Evolutionary conservation across 2,797 vertebrate species (phyloP).

Genomic region (Merluccius polli): DNA sequence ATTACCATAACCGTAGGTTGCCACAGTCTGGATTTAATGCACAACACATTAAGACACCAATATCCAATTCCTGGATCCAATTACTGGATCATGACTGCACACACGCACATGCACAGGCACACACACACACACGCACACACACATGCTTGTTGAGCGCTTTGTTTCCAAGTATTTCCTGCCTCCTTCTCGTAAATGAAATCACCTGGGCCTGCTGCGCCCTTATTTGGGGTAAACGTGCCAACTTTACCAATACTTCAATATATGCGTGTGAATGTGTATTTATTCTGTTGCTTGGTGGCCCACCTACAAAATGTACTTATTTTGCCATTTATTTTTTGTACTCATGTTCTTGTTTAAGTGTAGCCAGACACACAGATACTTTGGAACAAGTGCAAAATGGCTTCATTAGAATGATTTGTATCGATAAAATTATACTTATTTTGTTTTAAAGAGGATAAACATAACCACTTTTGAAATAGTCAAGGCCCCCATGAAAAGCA

Average conservation of each 20-base stretch:
- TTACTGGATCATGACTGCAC: background rate
- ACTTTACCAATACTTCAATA: background rate
- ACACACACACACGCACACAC: background rate
- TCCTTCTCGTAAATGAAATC: background rate
- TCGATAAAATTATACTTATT: background rate
- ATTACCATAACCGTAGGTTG: background rate
- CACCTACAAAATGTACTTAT: background rate
- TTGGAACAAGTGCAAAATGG: conserved; percentile 6
- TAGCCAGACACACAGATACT: background rate
- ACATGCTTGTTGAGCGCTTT: background rate
- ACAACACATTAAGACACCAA: background rate
- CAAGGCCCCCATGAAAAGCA: background rate
- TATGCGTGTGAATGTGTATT: background rate
- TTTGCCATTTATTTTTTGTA: background rate
- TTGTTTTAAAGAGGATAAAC: background rate
- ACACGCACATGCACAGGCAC: background rate
- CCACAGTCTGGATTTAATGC: background rate
- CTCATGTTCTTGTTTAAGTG: background rate
- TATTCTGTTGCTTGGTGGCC: background rate
- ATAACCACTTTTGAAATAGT: background rate
- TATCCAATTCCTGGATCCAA: background rate
- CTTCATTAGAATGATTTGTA: background rate
- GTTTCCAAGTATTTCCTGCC: background rate
- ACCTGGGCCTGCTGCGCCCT: background rate
- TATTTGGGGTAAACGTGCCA: background rate